These are phyloP conservation scores for Pipistrellus kuhlii DNA, from an alignment of 2,797 vertebrate species.

Conservation along the genomic window DNA sequence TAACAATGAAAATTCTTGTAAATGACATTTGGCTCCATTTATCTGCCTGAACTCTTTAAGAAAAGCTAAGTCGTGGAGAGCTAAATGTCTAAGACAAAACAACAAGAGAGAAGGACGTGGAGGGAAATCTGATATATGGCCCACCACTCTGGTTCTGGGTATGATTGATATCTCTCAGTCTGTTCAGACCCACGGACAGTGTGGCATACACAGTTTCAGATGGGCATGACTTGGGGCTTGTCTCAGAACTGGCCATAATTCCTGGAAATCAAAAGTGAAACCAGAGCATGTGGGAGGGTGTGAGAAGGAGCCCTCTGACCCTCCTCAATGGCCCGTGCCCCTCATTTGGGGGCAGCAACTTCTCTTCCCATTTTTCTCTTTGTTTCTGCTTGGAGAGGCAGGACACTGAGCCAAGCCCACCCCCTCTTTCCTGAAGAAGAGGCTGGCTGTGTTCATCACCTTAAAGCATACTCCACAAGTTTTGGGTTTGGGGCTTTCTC, in stretches of 20 bases:
- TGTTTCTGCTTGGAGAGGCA: conserved; percentile 34
- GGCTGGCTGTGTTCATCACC: too few species aligned
- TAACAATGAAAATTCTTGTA: not conserved
- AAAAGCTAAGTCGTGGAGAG: not conserved
- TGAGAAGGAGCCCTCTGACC: conserved; percentile 71
- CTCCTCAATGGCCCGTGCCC: conserved; percentile 72
- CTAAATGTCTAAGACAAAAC: not conserved
- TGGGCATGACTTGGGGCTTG: not conserved
- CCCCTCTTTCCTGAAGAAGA: not conserved
- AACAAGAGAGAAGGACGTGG: not conserved
- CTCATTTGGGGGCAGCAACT: conserved; percentile 59
- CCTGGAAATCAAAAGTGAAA: conserved; percentile 73
- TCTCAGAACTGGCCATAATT: conserved; percentile 34
- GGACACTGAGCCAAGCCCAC: not conserved
- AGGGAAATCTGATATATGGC: not conserved
- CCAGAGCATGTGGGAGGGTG: conserved; percentile 64
- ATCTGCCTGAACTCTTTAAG: not conserved
- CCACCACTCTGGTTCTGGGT: not conserved
- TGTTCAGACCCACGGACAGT: conserved; percentile 45
- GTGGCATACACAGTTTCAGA: conserved; percentile 41
- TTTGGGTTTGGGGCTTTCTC: not conserved
- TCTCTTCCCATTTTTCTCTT: conserved; percentile 70
- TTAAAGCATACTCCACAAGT: not conserved
- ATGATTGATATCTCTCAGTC: not conserved
- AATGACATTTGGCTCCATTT: not conserved